Evolutionary conservation across 1,140 invertebrate genomes (phyloP).

Genomic region (Rhynchophorus ferrugineus): DNA sequence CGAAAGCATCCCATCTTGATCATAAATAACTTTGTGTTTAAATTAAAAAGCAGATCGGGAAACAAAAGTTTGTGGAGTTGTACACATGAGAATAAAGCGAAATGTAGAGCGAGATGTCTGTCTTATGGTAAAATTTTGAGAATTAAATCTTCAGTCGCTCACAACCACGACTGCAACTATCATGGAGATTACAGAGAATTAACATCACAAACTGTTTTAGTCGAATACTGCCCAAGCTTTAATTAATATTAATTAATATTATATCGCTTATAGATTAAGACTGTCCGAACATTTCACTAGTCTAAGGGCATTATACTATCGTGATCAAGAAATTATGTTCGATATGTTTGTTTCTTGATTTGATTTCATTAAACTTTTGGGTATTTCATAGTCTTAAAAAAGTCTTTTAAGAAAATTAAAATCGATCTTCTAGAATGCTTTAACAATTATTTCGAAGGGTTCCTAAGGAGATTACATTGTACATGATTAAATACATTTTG

Average conservation of each 20-base stretch:
- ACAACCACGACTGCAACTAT: conserved; percentile 12
- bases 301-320: too few relatives aligned
- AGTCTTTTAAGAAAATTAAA: too few relatives aligned
- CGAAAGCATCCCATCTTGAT: conserved; percentile 26
- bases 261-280: too few relatives aligned
- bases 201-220: conserved; percentile 2
- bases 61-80: conserved; percentile 20
- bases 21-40: conserved; percentile 24
- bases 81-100: conserved; percentile 9
- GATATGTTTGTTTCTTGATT: too few relatives aligned
- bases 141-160: conserved; percentile 12
- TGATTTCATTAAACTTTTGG: too few relatives aligned
- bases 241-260: background rate
- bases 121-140: conserved; percentile 15
- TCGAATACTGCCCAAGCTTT: conserved; percentile 4
- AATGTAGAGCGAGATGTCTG: conserved; percentile 18
- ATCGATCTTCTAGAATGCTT: too few relatives aligned
- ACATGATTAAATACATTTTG: too few relatives aligned
- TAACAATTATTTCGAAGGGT: too few relatives aligned
- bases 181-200: conserved; percentile 2
- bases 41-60: conserved; percentile 10
- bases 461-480: too few relatives aligned
- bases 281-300: too few relatives aligned
- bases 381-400: too few relatives aligned
- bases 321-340: too few relatives aligned